phyloP scores from a whole-genome alignment of 2,113 vertebrate genomes.

The Panthera uncia region DNA sequence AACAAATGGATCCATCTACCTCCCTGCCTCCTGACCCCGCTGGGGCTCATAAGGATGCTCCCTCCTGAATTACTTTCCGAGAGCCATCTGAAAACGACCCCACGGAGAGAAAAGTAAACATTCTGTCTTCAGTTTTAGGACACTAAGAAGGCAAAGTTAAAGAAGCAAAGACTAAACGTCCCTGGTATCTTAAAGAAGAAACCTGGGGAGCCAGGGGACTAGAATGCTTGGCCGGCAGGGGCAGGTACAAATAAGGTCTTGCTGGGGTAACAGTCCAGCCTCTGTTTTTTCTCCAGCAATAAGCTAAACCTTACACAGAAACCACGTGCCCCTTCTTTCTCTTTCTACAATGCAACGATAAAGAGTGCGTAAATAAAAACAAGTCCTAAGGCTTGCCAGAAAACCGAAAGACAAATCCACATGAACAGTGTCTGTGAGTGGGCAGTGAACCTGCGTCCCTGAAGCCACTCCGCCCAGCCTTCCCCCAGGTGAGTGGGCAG shows the following conservation, averaged over 20 bases:
- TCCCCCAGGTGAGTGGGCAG: fast-evolving
- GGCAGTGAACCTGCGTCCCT: fast-evolving
- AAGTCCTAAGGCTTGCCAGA: neutral
- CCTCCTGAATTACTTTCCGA: too few relatives aligned
- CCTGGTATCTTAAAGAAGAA: too few relatives aligned
- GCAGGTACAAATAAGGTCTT: fast-evolving
- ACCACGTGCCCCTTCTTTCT: neutral
- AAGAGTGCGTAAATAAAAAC: neutral
- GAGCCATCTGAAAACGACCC: fast-evolving
- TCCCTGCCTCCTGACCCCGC: neutral
- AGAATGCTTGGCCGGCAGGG: fast-evolving
- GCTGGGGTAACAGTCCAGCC: fast-evolving
- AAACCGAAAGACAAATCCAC: neutral
- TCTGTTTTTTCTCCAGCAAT: fast-evolving
- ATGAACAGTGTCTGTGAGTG: fast-evolving
- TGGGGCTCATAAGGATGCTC: fast-evolving
- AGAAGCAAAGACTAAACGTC: neutral
- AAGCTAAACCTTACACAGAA: neutral
- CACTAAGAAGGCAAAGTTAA: neutral
- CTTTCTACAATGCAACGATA: neutral
- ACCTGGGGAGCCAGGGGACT: fast-evolving
- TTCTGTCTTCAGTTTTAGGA: neutral
- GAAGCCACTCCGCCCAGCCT: fast-evolving
- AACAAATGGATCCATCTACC: fast-evolving
- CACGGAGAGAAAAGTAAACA: fast-evolving